Conservation (phyloP, 2,113 vertebrate species). For the Leptodactylus fuscus region DNA sequence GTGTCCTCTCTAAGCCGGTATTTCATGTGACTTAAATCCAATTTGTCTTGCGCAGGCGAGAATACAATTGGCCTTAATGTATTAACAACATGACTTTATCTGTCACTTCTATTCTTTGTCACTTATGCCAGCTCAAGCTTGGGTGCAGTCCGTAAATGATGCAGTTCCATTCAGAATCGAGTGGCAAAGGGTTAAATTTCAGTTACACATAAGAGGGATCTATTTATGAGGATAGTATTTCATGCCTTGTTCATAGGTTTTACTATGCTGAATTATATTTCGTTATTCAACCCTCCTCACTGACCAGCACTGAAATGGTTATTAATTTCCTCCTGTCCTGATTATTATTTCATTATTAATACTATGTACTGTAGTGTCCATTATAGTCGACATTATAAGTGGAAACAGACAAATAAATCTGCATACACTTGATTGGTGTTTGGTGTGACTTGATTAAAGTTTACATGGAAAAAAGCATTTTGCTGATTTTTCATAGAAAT, state of each 20-base stretch:
- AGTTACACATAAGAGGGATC: neutral
- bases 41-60: constrained; percentile 48
- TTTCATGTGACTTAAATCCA: constrained; percentile 56
- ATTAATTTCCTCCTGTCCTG: too few species aligned
- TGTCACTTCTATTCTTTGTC: constrained; percentile 54
- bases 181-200: constrained; percentile 1
- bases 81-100: constrained; percentile 53
- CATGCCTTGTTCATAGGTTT: neutral
- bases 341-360: neutral
- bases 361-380: too few species aligned
- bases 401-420: too few species aligned
- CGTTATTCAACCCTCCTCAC: too few species aligned
- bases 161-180: neutral
- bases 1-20: constrained; percentile 42
- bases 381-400: too few species aligned
- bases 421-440: too few species aligned
- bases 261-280: neutral
- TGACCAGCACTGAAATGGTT: too few species aligned
- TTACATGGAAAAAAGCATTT: too few species aligned
- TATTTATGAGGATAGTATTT: constrained; percentile 6
- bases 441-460: too few species aligned
- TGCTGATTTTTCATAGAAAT: too few species aligned
- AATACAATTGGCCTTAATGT: constrained; percentile 53
- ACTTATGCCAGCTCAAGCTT: neutral
- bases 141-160: neutral